Evolutionary conservation across 2,113 vertebrate genomes (phyloP), one percentile per base, ranked within the genome.

Genomic region (Synchiropus splendidus): DNA sequence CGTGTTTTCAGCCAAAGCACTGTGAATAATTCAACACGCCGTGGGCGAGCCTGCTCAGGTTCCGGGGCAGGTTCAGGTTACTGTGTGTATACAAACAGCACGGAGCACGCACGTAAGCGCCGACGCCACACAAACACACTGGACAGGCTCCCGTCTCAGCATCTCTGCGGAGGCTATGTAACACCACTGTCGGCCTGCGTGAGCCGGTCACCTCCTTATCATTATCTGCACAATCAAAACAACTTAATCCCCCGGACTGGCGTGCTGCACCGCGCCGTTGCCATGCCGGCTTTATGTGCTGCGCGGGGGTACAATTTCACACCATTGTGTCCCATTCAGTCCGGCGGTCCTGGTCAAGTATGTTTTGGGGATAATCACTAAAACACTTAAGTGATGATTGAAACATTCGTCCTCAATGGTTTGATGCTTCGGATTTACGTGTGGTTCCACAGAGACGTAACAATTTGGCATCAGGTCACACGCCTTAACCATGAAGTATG

Each of bases 11-110:
- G 72, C 74, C 77, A 78, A 80, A 77, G 75, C 72, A 63, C 61
- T 64, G 68, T 86, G 63, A 83, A 86, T 84, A 83, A 86, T 86
- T 83, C 51, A 84, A 58, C 34, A 46, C 15, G 40, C 32, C 61
- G 70, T 75, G 74, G 68, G 65, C 52, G 60, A 78, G 68, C 62
- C 74, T 59, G 58, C 72, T 86, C 70, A 15, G 45, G 73, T 85
- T 81, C 68, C 78, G 36, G 39, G 30, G 53, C 39, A 39, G 64
- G 68, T 70, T 86, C 77, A 18, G 74, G 71, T 85, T 83, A 82
- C 81, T 40, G 30, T 12, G 59, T 64, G 72, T 72, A 53, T 66
- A 70, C 68, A 72, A 68, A 77, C 70, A 67, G 70, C 56, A 55
- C 51, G 54, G 58, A 6, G 63, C 12, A 21, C 12, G 13, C 47